A percentile compares a stretch with the other conserved stretches of the same genome.
These are phyloP conservation scores for Bradypus variegatus DNA, from an alignment of 2,797 vertebrate species.

Conservation along the genomic window DNA sequence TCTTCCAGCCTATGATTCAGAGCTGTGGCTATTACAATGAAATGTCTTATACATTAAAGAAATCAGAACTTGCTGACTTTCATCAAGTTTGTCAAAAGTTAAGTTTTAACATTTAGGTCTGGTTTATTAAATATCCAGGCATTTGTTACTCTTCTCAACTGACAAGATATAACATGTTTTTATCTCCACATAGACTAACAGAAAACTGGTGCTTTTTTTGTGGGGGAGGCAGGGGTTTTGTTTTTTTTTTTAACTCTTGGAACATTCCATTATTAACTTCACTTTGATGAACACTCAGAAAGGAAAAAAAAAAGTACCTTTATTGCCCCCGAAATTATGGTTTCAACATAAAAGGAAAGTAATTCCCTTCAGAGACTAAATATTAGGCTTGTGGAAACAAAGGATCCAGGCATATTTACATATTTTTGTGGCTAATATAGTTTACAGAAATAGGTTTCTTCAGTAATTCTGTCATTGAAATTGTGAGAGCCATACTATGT, in stretches of 20 bases:
- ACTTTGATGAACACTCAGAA: background rate
- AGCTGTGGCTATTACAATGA: too few relatives aligned
- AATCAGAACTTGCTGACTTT: background rate
- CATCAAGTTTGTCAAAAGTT: background rate
- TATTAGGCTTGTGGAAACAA: background rate
- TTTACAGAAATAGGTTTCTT: background rate
- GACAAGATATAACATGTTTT: background rate
- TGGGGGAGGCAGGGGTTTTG: too few relatives aligned
- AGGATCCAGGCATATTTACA: background rate
- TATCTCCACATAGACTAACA: background rate
- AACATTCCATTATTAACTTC: too few relatives aligned
- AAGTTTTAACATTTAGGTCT: background rate
- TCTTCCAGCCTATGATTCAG: background rate
- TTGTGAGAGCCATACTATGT: fast-evolving
- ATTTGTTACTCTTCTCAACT: background rate
- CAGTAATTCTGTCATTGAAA: background rate
- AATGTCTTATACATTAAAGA: background rate
- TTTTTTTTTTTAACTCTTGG: background rate
- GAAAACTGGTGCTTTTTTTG: background rate
- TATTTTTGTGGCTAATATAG: background rate
- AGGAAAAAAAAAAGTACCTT: background rate
- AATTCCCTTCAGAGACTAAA: background rate
- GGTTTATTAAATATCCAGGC: background rate
- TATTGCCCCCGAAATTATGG: background rate
- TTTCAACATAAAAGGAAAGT: background rate